Percentiles rank a stretch among this genome's conserved stretches.
phyloP scores from a whole-genome alignment of 1,140 invertebrate species.

The Diorhabda sublineata region DNA sequence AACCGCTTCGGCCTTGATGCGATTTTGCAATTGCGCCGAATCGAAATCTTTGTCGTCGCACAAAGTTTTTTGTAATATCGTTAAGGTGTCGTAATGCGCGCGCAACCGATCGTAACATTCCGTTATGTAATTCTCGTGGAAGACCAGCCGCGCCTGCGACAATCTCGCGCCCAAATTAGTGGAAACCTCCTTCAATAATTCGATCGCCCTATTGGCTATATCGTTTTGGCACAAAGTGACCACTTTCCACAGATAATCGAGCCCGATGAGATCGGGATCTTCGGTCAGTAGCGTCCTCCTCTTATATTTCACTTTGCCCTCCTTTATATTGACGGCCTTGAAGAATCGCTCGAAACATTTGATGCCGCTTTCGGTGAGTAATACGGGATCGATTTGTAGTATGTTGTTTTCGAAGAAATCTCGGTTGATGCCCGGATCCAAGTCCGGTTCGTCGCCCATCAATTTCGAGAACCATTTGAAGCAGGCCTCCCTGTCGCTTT shows the following conservation, averaged over 20 bases:
- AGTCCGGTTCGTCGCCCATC: constrained; percentile 95
- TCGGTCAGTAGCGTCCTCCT: constrained; percentile 75
- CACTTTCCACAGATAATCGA: constrained; percentile 94
- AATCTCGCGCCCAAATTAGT: constrained; percentile 88
- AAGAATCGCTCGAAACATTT: constrained; percentile 94
- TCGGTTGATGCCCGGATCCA: constrained; percentile 93
- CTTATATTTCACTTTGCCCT: constrained; percentile 87
- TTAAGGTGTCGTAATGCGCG: constrained; percentile 73
- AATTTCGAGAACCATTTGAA: constrained; percentile 99
- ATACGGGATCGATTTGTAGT: constrained; percentile 82
- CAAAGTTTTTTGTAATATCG: constrained; percentile 50
- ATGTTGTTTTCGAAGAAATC: constrained; percentile 97
- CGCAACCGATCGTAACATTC: constrained; percentile 86
- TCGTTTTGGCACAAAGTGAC: constrained; percentile 86
- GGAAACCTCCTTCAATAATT: constrained; percentile 88
- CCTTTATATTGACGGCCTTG: constrained; percentile 93
- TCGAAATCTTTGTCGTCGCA: constrained; percentile 41
- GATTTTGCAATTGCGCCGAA: constrained; percentile 46
- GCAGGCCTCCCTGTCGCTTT: constrained; percentile 90
- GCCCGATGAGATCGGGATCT: constrained; percentile 87
- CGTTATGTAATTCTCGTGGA: constrained; percentile 87
- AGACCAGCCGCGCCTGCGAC: constrained; percentile 67
- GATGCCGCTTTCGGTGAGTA: constrained; percentile 93
- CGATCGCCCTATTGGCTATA: constrained; percentile 86
- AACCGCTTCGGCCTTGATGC: constrained; percentile 69